Percentiles rank a stretch among this genome's conserved stretches.
These are phyloP conservation scores for Rousettus leschenaultii DNA, from an alignment of 2,113 vertebrate genomes.

Conservation along the genomic window DNA sequence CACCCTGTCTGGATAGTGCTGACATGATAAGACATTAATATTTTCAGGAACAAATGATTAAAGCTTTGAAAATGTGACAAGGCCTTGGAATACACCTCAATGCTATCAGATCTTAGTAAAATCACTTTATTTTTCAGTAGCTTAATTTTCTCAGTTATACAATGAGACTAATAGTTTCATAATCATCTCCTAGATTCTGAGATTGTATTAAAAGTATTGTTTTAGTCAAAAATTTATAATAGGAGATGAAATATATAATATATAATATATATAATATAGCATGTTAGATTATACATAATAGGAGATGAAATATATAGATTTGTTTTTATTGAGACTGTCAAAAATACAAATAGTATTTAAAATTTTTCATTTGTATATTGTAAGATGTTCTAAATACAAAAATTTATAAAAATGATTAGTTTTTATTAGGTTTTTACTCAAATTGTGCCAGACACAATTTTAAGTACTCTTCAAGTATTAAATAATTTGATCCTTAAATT, in stretches of 20 bases:
- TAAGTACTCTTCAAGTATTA: not conserved
- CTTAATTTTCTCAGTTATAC: constrained; percentile 17
- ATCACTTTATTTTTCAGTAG: not conserved
- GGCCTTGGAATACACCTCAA: not conserved
- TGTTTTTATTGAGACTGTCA: not conserved
- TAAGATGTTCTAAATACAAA: not conserved
- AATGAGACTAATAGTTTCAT: not conserved
- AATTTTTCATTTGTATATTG: not conserved
- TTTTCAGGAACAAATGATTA: constrained; percentile 33
- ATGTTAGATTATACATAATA: too few relatives aligned
- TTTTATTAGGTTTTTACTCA: not conserved
- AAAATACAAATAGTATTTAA: not conserved
- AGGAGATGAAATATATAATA: not conserved
- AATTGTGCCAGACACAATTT: not conserved
- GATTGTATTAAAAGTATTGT: not conserved
- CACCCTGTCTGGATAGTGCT: not conserved
- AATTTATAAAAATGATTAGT: not conserved
- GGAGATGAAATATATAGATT: not conserved
- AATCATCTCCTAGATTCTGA: not conserved
- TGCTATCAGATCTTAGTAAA: not conserved
- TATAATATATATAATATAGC: too few relatives aligned
- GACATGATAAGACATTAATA: not conserved
- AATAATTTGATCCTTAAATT: not conserved
- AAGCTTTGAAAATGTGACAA: not conserved
- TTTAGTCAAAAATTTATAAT: constrained; percentile 20